phyloP scores from a whole-genome alignment of 2,113 vertebrate species.

The Labeo rohita region DNA sequence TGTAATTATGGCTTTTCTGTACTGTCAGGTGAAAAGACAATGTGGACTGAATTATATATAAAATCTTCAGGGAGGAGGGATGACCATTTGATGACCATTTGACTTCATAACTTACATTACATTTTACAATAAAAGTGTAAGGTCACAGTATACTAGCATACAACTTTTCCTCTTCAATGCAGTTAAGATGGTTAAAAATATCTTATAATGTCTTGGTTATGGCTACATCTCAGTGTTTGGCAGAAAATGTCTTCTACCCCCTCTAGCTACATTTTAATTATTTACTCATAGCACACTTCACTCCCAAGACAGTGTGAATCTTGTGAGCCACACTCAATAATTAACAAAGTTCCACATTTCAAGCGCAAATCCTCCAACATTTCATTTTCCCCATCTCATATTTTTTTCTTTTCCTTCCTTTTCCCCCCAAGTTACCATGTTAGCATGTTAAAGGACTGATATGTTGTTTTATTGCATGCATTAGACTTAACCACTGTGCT shows the following conservation, averaged over 20 bases:
- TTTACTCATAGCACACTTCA: slow-evolving; percentile 44
- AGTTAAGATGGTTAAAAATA: slow-evolving; percentile 19
- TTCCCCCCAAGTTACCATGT: background rate
- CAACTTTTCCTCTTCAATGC: background rate
- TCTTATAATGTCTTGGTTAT: slow-evolving; percentile 23
- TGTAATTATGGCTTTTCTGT: too few relatives aligned
- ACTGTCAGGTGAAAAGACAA: background rate
- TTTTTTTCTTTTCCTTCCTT: background rate
- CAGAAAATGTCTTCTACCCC: slow-evolving; percentile 45
- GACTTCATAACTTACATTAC: background rate
- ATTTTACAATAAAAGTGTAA: background rate
- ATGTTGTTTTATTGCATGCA: background rate
- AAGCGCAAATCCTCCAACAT: slow-evolving; percentile 5
- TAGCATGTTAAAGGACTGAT: background rate
- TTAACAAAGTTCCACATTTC: slow-evolving; percentile 45
- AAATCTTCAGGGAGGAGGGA: too few relatives aligned
- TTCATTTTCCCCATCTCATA: background rate
- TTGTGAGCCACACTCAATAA: slow-evolving; percentile 39
- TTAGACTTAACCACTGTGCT: background rate
- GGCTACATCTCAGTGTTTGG: slow-evolving; percentile 20
- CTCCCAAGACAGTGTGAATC: slow-evolving; percentile 38
- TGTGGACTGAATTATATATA: too few relatives aligned
- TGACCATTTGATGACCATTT: background rate
- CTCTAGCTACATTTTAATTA: slow-evolving; percentile 52
- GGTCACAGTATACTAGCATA: background rate